Evolutionary conservation across 2,797 vertebrate genomes (phyloP), one percentile per base, ranked within the genome.

Genomic region (Poecilia picta): DNA sequence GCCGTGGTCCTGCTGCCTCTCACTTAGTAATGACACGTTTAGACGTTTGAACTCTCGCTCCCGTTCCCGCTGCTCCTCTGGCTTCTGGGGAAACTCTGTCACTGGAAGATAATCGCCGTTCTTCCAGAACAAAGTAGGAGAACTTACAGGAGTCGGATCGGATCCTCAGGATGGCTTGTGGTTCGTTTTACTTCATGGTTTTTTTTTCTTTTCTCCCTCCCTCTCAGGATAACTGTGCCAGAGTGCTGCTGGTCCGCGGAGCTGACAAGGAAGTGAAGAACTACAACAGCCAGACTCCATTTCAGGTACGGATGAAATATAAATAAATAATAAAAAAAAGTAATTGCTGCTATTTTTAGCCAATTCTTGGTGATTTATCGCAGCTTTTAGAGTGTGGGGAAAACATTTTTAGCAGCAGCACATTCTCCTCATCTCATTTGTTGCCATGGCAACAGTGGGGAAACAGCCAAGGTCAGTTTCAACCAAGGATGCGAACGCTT

Each of bases 261-360:
- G 96, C 97, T 16, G 94, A 97, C 81, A 99, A 99, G 57, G 98
- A 99, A 77, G 92, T 98, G 41, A 98, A 98, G 92, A 99, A 99
- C 90, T 98, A 96, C 95, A 98, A 98, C 95, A 98, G 96, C 94
- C 98, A 99, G 90, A 97, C 96, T 81, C 96, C 98, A 0, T 98
- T 98, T 89, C 98, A 99, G 97, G 98, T 98, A 96, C 72, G 55
- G 79, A 31, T 0, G 33, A 11, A 84, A 75, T 68, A 73, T 55
- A 8, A 2, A 25, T 20, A 25, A 8, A 25, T 39, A 59, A 28
- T 33, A 33, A 39, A 25, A 1, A 66, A 23, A 41, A 11, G 1
- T 72, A 46, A 68, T 20, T 43, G 8, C 62, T n/a, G 20, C 7
- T 15, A 2, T 57, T 73, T 79, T 70, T 39, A 4, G 41, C 39